phyloP scores from a whole-genome alignment of 2,888 invertebrate genomes.

The Theretra japonica region DNA sequence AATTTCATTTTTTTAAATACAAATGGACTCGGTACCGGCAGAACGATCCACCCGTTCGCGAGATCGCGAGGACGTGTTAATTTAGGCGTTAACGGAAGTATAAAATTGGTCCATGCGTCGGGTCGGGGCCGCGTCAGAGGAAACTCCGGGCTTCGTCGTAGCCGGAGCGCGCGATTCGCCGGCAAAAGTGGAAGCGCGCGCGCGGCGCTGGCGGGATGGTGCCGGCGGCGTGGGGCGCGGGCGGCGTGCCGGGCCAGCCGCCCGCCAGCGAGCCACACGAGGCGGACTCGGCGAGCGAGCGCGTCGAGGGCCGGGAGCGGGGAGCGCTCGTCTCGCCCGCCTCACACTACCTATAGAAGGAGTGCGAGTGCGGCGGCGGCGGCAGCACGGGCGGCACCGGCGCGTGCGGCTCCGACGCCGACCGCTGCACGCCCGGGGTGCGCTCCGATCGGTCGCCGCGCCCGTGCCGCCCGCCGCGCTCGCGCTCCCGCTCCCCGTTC shows the following conservation, averaged over 20 bases:
- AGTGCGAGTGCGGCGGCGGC: conserved; percentile 82
- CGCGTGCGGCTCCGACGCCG: conserved; percentile 86
- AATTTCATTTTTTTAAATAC: conserved; percentile 60
- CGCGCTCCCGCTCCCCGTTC: conserved; percentile 62
- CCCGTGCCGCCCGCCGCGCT: conserved; percentile 53
- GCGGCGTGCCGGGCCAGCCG: conserved; percentile 46
- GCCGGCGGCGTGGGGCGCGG: conserved; percentile 47
- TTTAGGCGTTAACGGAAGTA: conserved; percentile 75
- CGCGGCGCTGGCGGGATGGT: conserved; percentile 58
- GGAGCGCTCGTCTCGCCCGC: conserved; percentile 80
- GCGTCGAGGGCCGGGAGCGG: conserved; percentile 74
- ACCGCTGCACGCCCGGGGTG: conserved; percentile 84
- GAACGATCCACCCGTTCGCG: conserved; percentile 56
- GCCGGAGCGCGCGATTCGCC: conserved; percentile 68
- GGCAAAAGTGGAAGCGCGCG: conserved; percentile 77
- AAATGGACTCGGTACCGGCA: conserved; percentile 72
- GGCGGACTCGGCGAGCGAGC: conserved; percentile 81
- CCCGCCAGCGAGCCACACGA: conserved; percentile 76
- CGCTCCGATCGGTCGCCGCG: conserved; percentile 65
- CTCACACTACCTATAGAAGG: conserved; percentile 83
- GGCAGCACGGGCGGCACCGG: conserved; percentile 79
- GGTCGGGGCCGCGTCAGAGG: conserved; percentile 70
- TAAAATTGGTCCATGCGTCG: conserved; percentile 79
- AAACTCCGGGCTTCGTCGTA: conserved; percentile 73
- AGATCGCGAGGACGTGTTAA: conserved; percentile 72